phyloP scores from a whole-genome alignment of 1,140 invertebrate genomes.

The Drosophila varians region DNA sequence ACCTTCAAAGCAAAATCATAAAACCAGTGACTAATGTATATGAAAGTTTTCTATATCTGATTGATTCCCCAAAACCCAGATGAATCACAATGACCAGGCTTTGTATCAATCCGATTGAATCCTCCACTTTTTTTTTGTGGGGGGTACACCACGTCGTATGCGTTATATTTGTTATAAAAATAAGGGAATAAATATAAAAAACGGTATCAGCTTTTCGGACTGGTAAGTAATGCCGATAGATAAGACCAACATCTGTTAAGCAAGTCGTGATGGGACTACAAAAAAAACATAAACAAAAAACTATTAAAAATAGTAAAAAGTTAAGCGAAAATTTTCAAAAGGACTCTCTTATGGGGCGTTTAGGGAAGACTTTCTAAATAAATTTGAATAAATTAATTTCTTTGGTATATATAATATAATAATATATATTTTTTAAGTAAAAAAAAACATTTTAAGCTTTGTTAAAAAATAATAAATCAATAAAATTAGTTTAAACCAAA shows the following conservation, averaged over 20 bases:
- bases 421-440: too few species aligned
- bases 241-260: constrained; percentile 52
- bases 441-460: too few species aligned
- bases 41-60: neutral
- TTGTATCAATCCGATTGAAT: neutral
- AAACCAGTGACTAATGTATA: neutral
- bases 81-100: constrained; percentile 21
- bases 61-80: neutral
- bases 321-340: too few species aligned
- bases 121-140: constrained; percentile 5
- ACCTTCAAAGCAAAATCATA: neutral
- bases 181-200: neutral
- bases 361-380: too few species aligned
- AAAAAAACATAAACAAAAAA: constrained; percentile 8
- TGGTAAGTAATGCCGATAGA: constrained; percentile 22
- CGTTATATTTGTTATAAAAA: constrained; percentile 3
- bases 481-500: too few species aligned
- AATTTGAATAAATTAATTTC: too few species aligned
- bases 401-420: too few species aligned
- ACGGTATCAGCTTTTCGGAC: constrained; percentile 20
- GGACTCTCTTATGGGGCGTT: too few species aligned
- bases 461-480: too few species aligned
- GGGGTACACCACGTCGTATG: constrained; percentile 22
- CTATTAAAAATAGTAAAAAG: too few species aligned
- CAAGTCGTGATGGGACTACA: constrained; percentile 30